These are phyloP conservation scores for Lydus trimaculatus DNA, from an alignment of 2,888 invertebrate genomes.

Conservation along the genomic window DNA sequence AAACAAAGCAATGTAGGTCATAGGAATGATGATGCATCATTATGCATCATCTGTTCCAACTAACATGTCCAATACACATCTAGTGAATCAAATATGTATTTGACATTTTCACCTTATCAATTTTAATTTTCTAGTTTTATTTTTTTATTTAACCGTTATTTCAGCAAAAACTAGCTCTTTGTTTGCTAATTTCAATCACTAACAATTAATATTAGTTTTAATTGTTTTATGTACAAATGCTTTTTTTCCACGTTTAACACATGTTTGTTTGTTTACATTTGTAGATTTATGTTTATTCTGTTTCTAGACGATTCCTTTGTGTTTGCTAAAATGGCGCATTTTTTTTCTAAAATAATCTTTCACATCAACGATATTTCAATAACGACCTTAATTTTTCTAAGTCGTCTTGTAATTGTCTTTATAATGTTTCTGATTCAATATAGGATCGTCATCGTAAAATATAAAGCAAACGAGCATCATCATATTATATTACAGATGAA, in stretches of 20 bases:
- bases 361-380: too few relatives aligned
- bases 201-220: not conserved
- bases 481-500: constrained; percentile 4
- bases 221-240: not conserved
- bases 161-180: too few relatives aligned
- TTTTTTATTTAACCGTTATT: too few relatives aligned
- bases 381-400: not conserved
- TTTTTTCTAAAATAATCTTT: too few relatives aligned
- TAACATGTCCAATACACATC: not conserved
- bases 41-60: not conserved
- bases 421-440: not conserved
- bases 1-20: not conserved
- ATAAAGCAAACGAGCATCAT: not conserved
- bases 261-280: not conserved
- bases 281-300: not conserved
- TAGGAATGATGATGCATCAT: not conserved
- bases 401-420: not conserved
- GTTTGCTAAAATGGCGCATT: too few relatives aligned
- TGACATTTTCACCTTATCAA: not conserved
- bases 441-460: not conserved
- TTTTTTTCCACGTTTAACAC: not conserved
- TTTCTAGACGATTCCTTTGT: not conserved
- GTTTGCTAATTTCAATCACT: too few relatives aligned
- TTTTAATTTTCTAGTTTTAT: too few relatives aligned
- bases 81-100: not conserved